These are phyloP conservation scores for Drosophila yakuba DNA, from an alignment of 1,140 invertebrate species.

Conservation along the genomic window DNA sequence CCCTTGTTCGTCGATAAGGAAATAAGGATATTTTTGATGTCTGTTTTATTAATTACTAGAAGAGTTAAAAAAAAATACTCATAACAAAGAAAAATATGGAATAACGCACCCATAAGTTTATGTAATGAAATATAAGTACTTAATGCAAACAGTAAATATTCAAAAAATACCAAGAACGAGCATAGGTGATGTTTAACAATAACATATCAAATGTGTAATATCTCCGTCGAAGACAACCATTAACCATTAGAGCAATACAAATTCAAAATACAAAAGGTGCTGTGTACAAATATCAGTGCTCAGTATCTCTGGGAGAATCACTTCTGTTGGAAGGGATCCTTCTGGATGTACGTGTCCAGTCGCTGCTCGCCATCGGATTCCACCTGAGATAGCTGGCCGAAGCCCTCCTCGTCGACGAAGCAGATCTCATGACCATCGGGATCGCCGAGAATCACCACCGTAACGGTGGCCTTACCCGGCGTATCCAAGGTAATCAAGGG, in stretches of 20 bases:
- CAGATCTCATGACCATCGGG: conserved; percentile 99
- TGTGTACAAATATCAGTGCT: conserved; percentile 17
- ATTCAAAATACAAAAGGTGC: conserved; percentile 20
- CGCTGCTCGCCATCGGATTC: conserved; percentile 93
- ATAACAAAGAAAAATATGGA: too few relatives aligned
- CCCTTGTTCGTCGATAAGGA: too few relatives aligned
- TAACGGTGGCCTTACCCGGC: conserved; percentile 97
- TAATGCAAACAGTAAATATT: too few relatives aligned
- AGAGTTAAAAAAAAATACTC: too few relatives aligned
- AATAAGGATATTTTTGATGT: too few relatives aligned
- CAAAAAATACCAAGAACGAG: too few relatives aligned
- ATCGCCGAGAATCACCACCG: conserved; percentile 98
- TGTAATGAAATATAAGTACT: conserved; percentile 9
- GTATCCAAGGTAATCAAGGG: conserved; percentile 96
- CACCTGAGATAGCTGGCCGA: conserved; percentile 93
- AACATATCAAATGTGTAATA: conserved; percentile 1
- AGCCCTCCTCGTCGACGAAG: conserved; percentile 98
- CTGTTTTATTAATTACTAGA: too few relatives aligned
- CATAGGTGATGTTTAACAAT: too few relatives aligned
- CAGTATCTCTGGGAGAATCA: neutral
- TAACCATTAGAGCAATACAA: conserved; percentile 8
- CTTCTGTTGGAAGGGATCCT: conserved; percentile 78
- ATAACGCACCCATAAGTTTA: neutral
- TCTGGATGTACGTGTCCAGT: conserved; percentile 91
- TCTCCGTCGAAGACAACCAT: conserved; percentile 3